phyloP scores from a whole-genome alignment of 2,113 vertebrate genomes.

The Callorhinus ursinus region DNA sequence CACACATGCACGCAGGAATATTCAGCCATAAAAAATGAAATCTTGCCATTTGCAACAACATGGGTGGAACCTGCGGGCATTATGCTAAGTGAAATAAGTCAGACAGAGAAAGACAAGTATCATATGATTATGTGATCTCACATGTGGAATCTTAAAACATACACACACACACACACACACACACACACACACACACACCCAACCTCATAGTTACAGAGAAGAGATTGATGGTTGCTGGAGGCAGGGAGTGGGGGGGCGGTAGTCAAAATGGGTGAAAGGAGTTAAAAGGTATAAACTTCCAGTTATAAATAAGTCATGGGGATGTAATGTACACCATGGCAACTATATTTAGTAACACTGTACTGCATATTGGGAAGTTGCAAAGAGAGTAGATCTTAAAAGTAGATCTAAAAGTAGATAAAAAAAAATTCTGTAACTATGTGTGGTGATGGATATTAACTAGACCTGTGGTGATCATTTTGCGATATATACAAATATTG shows the following conservation, averaged over 20 bases:
- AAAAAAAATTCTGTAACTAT: neutral
- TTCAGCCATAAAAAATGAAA: neutral
- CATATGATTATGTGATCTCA: neutral
- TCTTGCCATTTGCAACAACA: neutral
- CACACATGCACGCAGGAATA: no score
- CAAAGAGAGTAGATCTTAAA: neutral
- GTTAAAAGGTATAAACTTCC: neutral
- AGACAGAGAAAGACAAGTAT: neutral
- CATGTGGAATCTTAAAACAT: neutral
- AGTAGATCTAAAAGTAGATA: neutral
- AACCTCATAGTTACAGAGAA: neutral
- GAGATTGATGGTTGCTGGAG: neutral
- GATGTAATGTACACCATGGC: neutral
- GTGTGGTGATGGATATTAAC: neutral
- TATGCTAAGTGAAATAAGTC: neutral
- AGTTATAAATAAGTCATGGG: neutral
- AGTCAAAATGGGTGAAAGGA: neutral
- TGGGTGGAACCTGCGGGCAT: neutral
- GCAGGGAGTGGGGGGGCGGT: no score
- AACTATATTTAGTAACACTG: neutral
- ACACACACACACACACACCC: no score
- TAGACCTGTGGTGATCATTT: neutral
- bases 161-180: no score
- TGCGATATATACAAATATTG: neutral
- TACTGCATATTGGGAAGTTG: neutral